Evolutionary conservation across 2,888 invertebrate species (phyloP), one percentile per base, ranked within the genome.

Genomic region (Philopedon plagiatum): DNA sequence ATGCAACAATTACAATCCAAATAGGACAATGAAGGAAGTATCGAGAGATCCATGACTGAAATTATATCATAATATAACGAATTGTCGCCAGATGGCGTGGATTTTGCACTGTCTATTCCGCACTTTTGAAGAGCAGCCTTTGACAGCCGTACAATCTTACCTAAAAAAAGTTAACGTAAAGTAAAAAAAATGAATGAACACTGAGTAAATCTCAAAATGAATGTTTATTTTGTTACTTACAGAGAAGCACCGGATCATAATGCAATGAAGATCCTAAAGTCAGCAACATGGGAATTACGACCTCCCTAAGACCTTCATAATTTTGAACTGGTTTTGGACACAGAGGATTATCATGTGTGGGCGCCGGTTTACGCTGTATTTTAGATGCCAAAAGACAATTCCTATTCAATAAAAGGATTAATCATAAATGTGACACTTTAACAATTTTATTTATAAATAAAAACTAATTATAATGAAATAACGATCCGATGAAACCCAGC

Each of bases 1-100:
- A 99, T 92, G 78, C 97, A 96, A 83, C 97, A 98, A 86, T 99
- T 99, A 79, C 94, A 94, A 77, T 97, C 96, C 88, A 98, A 90
- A 78, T 97, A 91, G 0, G 97, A 95, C 19, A 99, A 87, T 0
- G 97, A 91, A 0, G 99, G 99, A 73, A 99, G 86, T 73, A 99
- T 89, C 0, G 94, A 93, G 49, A 94, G 91, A 83, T 99, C 98
- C 68, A 98, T 86, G 54, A 97, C 88, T 4, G 94, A 94, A 65
- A 97, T 86, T 44, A 97, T 92, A 76, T 96, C 95, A 80, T 93
- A 92, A 83, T 96, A 94, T 44, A 96, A 86, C 19, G 73, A 75
- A 26, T 34, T 18, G 21, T 71, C 62, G 5, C 15, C 19, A 7
- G 21, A 7, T 1, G 51, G 39, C 46, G 64, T 77, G 19, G 77